Percentiles rank a stretch among this genome's conserved stretches.
phyloP scores from a whole-genome alignment of 2,888 invertebrate species.

The Lingula anatina region DNA sequence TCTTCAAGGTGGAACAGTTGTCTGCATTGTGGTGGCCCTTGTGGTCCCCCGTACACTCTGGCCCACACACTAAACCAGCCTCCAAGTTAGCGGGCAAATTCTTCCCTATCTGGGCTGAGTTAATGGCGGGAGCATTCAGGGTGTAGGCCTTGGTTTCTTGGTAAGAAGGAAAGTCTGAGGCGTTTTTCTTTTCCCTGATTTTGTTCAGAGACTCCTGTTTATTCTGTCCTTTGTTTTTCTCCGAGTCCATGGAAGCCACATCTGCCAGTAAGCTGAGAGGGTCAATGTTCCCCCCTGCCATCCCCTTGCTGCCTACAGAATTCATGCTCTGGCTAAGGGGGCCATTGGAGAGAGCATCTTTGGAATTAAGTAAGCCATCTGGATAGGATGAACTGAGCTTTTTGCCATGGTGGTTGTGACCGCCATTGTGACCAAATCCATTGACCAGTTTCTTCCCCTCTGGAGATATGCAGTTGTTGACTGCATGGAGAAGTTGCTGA shows the following conservation, averaged over 20 bases:
- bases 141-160: constrained; percentile 7
- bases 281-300: too few species aligned
- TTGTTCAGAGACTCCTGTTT: constrained; percentile 15
- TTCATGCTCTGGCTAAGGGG: too few species aligned
- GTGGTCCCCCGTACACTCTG: too few species aligned
- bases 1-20: constrained; percentile 75
- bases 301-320: constrained; percentile 1
- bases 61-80: too few species aligned
- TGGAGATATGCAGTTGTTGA: constrained; percentile 31
- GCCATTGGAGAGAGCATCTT: too few species aligned
- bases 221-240: constrained; percentile 28
- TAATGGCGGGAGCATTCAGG: neutral
- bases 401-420: constrained; percentile 19
- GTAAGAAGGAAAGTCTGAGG: constrained; percentile 9
- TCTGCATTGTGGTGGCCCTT: constrained; percentile 23
- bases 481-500: constrained; percentile 31
- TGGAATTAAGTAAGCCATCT: constrained; percentile 1
- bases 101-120: neutral
- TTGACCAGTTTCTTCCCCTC: constrained; percentile 35
- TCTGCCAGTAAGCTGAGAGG: constrained; percentile 66
- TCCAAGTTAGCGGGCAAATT: neutral
- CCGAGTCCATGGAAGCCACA: constrained; percentile 60
- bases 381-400: constrained; percentile 1
- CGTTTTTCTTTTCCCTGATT: constrained; percentile 11
- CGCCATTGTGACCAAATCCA: constrained; percentile 37